These are phyloP conservation scores for Pristionchus maxplancki DNA, from an alignment of 2,888 invertebrate species.

Conservation along the genomic window DNA sequence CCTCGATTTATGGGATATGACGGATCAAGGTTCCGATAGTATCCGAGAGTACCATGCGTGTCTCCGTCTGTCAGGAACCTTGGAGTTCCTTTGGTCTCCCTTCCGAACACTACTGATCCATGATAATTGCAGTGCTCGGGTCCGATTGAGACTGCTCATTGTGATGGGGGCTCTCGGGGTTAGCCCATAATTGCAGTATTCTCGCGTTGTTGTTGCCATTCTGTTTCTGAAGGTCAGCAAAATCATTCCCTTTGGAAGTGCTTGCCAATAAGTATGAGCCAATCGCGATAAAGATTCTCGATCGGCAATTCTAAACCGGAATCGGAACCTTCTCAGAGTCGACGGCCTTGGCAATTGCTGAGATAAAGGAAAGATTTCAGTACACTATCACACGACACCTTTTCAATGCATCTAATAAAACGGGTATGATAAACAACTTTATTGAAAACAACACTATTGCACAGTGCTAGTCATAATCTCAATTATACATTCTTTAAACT, in stretches of 20 bases:
- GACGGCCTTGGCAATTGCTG: neutral
- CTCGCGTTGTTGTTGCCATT: neutral
- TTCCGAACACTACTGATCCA: slow-evolving; percentile 31
- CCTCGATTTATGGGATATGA: slow-evolving; percentile 1
- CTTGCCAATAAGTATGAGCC: neutral
- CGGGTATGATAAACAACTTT: neutral
- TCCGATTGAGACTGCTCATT: neutral
- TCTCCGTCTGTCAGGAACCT: neutral
- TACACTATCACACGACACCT: neutral
- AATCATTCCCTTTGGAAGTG: neutral
- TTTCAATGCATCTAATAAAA: neutral
- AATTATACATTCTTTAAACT: neutral
- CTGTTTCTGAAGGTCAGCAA: neutral
- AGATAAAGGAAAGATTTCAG: neutral
- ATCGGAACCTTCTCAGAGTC: neutral
- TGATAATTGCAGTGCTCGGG: neutral
- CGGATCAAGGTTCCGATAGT: slow-evolving; percentile 15
- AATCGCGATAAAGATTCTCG: neutral
- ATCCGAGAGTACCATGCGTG: neutral
- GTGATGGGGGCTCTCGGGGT: neutral
- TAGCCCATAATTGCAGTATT: slow-evolving; percentile 6
- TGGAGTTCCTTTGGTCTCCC: neutral
- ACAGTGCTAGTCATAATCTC: slow-evolving; percentile 10
- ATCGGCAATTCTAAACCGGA: neutral
- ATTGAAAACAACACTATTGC: slow-evolving; percentile 32